Evolutionary conservation across 2,888 invertebrate genomes (phyloP).

Genomic region (Xanthorhoe designata): DNA sequence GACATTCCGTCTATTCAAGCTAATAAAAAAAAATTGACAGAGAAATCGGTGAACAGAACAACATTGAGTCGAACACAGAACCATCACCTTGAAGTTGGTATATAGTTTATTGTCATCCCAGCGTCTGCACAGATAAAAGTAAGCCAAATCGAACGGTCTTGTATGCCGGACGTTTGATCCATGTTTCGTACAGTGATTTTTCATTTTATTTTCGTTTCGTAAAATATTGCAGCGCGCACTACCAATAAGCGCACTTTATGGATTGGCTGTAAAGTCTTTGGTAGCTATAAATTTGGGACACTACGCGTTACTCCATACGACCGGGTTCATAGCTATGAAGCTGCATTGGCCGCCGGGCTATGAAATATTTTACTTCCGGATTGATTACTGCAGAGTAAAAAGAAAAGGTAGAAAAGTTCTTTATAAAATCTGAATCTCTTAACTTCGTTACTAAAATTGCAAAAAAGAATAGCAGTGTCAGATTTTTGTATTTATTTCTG

Average conservation of each 20-base stretch:
- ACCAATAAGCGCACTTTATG: slow-evolving; percentile 35
- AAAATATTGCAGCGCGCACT: slow-evolving; percentile 27
- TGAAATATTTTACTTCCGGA: slow-evolving; percentile 44
- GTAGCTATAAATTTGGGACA: slow-evolving; percentile 34
- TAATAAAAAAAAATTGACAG: too few species aligned
- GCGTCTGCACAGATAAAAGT: not conserved
- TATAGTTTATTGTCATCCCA: too few species aligned
- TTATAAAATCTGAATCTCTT: too few species aligned
- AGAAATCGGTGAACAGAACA: too few species aligned
- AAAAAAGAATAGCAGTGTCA: too few species aligned
- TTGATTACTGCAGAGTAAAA: slow-evolving; percentile 41
- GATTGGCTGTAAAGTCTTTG: slow-evolving; percentile 42
- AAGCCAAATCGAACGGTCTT: not conserved
- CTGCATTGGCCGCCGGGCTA: not conserved
- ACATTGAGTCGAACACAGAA: too few species aligned
- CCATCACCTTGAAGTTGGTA: too few species aligned
- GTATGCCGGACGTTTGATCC: not conserved
- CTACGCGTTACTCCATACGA: slow-evolving; percentile 47
- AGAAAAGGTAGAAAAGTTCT: too few species aligned
- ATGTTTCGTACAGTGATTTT: slow-evolving; percentile 20
- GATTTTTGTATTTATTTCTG: too few species aligned
- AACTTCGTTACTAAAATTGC: too few species aligned
- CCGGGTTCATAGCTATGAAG: not conserved
- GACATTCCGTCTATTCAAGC: too few species aligned
- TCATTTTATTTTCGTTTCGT: slow-evolving; percentile 16